Percentiles rank a stretch among this genome's conserved stretches.
Evolutionary conservation across 2,113 vertebrate genomes (phyloP).

Genomic region (Lates calcarifer): DNA sequence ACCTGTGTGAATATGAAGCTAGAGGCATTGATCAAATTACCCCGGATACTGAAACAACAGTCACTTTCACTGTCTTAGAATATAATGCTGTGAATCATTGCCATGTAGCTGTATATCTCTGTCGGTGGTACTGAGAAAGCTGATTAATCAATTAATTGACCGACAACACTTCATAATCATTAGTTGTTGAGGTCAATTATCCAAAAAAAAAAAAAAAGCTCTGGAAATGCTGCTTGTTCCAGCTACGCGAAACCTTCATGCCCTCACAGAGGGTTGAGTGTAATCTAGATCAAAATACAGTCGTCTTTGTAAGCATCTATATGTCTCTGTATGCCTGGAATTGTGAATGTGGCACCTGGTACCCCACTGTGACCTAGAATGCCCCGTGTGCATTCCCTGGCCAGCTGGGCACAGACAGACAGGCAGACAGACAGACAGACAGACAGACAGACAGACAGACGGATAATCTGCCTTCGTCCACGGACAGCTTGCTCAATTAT

Average conservation of each 20-base stretch:
- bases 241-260: background rate
- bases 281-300: background rate
- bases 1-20: background rate
- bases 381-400: background rate
- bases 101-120: background rate
- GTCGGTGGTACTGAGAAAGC: background rate
- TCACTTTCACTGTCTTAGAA: background rate
- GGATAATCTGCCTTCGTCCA: conserved; percentile 63
- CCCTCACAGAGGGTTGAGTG: background rate
- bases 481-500: conserved; percentile 79
- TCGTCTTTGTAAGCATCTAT: background rate
- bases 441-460: conserved; percentile 54
- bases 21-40: background rate
- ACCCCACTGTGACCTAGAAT: conserved; percentile 17
- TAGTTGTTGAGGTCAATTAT: background rate
- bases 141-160: background rate
- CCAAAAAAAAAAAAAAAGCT: conserved; percentile 13
- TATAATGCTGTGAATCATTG: background rate
- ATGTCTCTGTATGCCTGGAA: background rate
- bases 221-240: background rate
- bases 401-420: conserved; percentile 28
- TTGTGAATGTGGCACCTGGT: conserved; percentile 5
- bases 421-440: conserved; percentile 54
- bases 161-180: background rate
- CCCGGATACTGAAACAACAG: background rate